Percentiles rank a stretch among this genome's conserved stretches.
Conservation (phyloP, 2,797 vertebrate genomes). For the Galaxias olidus region DNA sequence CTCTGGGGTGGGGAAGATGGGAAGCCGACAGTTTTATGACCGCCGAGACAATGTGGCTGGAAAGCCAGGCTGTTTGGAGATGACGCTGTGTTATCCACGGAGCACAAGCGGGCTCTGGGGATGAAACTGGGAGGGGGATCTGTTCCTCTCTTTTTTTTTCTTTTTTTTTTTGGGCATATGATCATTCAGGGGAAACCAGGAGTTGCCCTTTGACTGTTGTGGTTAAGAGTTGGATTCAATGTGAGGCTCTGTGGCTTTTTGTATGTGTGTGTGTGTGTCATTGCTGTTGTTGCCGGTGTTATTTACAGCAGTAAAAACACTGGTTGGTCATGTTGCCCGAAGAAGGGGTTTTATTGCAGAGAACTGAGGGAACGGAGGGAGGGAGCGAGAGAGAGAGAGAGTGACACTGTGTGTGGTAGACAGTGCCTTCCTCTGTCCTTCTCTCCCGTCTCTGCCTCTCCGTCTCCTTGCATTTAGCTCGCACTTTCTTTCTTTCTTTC, state of each 20-base stretch:
- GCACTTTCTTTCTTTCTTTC: constrained; percentile 22
- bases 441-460: constrained; percentile 52
- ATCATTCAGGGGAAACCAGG: no score
- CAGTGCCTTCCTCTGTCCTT: constrained; percentile 68
- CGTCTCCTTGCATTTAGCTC: constrained; percentile 2
- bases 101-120: no score
- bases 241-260: background rate
- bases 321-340: constrained; percentile 26
- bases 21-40: no score
- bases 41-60: no score
- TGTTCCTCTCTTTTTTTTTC: no score
- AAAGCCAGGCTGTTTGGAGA: no score
- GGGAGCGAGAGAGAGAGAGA: constrained; percentile 50
- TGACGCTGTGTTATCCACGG: no score
- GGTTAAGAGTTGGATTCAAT: background rate
- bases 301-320: background rate
- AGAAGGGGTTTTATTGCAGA: constrained; percentile 54
- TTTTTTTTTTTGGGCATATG: no score
- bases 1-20: no score
- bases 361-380: constrained; percentile 17
- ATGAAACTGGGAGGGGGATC: no score
- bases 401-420: constrained; percentile 70
- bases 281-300: background rate
- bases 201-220: no score
- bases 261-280: constrained; percentile 6